A percentile compares a stretch with the other conserved stretches of the same genome.
Conservation (phyloP, 1,140 invertebrate genomes). For the Bathynomus jamesi region DNA sequence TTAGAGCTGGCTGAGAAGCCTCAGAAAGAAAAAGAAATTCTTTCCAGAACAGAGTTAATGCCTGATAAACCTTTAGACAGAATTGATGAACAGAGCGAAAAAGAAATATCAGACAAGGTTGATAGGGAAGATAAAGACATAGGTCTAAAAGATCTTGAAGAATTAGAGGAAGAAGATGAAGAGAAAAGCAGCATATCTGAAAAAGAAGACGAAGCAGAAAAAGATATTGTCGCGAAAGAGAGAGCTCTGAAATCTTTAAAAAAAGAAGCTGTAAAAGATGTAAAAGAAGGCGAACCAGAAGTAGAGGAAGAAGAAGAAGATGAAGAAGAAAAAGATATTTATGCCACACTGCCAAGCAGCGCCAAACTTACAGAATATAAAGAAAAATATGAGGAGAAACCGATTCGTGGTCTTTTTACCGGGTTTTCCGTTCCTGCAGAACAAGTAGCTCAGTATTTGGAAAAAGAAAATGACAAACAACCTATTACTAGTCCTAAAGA, state of each 20-base stretch:
- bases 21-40: conserved; percentile 15
- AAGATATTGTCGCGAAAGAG: conserved; percentile 13
- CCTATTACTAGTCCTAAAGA: background rate
- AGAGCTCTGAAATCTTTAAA: conserved; percentile 27
- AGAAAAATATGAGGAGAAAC: conserved; percentile 38
- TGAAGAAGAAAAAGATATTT: conserved; percentile 42
- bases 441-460: background rate
- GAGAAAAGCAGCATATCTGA: conserved; percentile 13
- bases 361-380: conserved; percentile 37
- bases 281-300: too few relatives aligned
- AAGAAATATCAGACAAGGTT: conserved; percentile 63
- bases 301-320: conserved; percentile 38
- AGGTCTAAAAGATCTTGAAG: conserved; percentile 60
- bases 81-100: conserved; percentile 50
- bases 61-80: too few relatives aligned
- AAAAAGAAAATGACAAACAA: conserved; percentile 11
- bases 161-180: conserved; percentile 44
- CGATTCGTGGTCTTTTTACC: conserved; percentile 24
- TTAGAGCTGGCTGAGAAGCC: conserved; percentile 28
- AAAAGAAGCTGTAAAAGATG: conserved; percentile 41
- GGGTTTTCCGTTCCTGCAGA: background rate
- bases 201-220: conserved; percentile 39
- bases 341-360: conserved; percentile 33
- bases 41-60: conserved; percentile 13
- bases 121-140: conserved; percentile 23